Evolutionary conservation across 1,140 invertebrate species (phyloP), one percentile per base, ranked within the genome.

Genomic region (Trichonephila clavata): DNA sequence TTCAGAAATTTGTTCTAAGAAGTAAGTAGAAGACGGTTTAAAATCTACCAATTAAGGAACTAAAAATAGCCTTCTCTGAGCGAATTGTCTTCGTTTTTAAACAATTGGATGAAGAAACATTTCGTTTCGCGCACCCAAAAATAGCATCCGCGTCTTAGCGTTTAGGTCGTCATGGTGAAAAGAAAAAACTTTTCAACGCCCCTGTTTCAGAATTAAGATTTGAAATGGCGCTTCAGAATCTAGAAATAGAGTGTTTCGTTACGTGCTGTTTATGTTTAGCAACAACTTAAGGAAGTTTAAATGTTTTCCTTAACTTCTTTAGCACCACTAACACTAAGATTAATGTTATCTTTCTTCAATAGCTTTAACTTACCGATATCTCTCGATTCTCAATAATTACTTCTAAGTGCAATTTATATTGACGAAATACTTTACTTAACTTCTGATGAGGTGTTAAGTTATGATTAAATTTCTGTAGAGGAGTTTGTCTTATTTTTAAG

Each of bases 51-150:
- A 87, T 63, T 87, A 87, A 21, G 86, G 61, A 8, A 39, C 60
- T 87, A 18, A 87, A 87, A 87, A 87, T 65, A 87, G 61, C 43
- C 6, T 60, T n/a, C 86, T 65, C 86, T 39, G 32, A 87, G 20
- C 39, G 32, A 87, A 87, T 61, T 63, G 59, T 63, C 50, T 87
- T 87, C 57, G 18, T 63, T 87, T 63, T 87, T 63, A 87, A 87
- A 87, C 86, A 87, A 87, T 87, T 87, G 86, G 43, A 65, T 32
- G 86, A 39, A 63, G 86, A 83, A 86, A 86, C 84, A 60, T 86
- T 39, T 39, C 84, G 43, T 39, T 87, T 65, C 60, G 18, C 27
- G 59, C 18, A 63, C 16, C 86, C 24, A 63, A 87, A 87, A 63
- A 63, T 87, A 87, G 50, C 86, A 63, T 27, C 86, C 60, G 32